Conservation (phyloP, 1,140 invertebrate genomes). For the Panulirus ornatus region DNA sequence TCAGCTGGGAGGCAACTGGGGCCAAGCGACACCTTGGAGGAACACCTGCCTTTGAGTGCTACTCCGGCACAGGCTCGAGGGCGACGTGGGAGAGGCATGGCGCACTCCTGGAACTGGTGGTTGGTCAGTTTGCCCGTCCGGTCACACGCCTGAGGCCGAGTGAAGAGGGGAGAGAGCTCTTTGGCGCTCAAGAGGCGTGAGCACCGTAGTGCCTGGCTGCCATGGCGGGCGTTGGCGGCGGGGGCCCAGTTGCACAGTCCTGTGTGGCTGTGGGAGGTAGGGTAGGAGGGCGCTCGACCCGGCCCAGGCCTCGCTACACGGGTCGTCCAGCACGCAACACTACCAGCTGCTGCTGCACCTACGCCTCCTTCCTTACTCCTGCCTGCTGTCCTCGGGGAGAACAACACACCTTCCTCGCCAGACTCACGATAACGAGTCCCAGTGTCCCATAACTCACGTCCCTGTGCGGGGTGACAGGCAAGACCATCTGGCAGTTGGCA, state of each 20-base stretch:
- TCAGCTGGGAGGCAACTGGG: neutral
- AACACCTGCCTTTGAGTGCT: conserved; percentile 2
- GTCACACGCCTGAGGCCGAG: too few species aligned
- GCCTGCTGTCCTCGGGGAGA: too few species aligned
- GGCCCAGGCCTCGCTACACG: conserved; percentile 4
- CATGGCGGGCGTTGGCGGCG: too few species aligned
- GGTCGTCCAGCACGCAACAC: neutral
- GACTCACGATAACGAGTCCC: neutral
- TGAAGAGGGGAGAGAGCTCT: conserved; percentile 8
- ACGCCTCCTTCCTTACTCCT: too few species aligned
- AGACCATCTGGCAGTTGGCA: conserved; percentile 40
- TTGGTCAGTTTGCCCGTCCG: neutral
- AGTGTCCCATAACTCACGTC: neutral
- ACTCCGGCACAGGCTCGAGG: neutral
- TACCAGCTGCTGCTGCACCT: neutral
- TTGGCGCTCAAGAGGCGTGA: too few species aligned
- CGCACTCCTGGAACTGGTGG: neutral
- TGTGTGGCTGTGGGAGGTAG: neutral
- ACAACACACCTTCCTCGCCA: neutral
- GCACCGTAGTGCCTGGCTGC: too few species aligned
- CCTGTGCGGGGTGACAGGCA: neutral
- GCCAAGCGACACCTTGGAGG: neutral
- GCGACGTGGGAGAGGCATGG: neutral
- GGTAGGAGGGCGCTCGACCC: neutral
- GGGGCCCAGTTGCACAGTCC: neutral